These are phyloP conservation scores for Hemicentrotus pulcherrimus DNA, from an alignment of 35 echinoderm and acorn worm species.

Conservation along the genomic window DNA sequence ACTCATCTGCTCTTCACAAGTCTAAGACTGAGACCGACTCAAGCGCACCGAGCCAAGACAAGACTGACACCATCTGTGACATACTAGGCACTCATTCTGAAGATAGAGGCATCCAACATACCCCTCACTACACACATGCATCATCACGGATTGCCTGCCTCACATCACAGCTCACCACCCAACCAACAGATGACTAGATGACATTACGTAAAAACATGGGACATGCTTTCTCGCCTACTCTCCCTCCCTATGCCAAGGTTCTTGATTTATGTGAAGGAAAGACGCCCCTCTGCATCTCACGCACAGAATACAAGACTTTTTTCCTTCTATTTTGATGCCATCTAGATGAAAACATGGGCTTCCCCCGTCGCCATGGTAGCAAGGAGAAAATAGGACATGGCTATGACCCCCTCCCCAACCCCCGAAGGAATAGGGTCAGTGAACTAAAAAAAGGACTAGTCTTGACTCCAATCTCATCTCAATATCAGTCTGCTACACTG, in stretches of 20 bases:
- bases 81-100: neutral
- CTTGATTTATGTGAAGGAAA: neutral
- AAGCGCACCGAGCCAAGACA: neutral
- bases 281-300: neutral
- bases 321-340: conserved; percentile 12
- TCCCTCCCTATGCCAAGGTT: neutral
- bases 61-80: neutral
- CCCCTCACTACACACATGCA: neutral
- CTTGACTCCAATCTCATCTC: neutral
- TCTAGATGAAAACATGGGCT: conserved; percentile 3
- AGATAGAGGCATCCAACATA: neutral
- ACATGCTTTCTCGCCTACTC: neutral
- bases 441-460: neutral
- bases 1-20: neutral
- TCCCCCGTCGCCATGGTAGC: neutral
- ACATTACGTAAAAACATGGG: conserved; percentile 12
- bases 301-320: neutral
- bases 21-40: neutral
- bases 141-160: neutral
- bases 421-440: neutral
- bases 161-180: neutral
- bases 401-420: neutral
- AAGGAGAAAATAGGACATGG: neutral
- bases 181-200: neutral
- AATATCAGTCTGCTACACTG: neutral